Evolutionary conservation across 2,888 invertebrate species (phyloP).

Genomic region (Acanthosepion pharaonis): DNA sequence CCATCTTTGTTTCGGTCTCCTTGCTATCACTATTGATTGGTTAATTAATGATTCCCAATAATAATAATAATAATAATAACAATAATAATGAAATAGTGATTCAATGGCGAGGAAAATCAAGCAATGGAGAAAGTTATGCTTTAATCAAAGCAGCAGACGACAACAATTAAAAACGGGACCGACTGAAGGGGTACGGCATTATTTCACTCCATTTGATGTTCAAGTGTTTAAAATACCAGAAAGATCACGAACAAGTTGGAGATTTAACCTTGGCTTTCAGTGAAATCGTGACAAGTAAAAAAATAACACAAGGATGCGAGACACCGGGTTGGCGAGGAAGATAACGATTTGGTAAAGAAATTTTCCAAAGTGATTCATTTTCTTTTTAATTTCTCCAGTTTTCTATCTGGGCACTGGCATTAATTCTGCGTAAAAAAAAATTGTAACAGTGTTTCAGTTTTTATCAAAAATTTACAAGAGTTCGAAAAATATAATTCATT

Average conservation of each 20-base stretch:
- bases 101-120: not conserved
- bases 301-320: not conserved
- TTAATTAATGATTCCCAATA: not conserved
- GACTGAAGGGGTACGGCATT: not conserved
- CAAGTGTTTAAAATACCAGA: not conserved
- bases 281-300: not conserved
- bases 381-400: not conserved
- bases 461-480: too few species aligned
- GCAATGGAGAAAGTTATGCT: not conserved
- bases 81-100: not conserved
- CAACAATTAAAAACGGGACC: not conserved
- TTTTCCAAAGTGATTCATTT: not conserved
- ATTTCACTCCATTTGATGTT: constrained; percentile 6
- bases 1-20: not conserved
- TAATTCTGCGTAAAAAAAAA: not conserved
- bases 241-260: constrained; percentile 9
- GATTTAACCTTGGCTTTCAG: not conserved
- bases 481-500: too few species aligned
- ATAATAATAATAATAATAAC: not conserved
- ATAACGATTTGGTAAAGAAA: not conserved
- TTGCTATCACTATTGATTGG: not conserved
- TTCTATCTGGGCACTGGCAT: not conserved
- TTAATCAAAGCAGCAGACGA: not conserved
- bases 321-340: not conserved
- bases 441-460: too few species aligned